Percentiles rank a stretch among this genome's conserved stretches.
phyloP scores from a whole-genome alignment of 1,140 invertebrate species.

The Nebria ingens region DNA sequence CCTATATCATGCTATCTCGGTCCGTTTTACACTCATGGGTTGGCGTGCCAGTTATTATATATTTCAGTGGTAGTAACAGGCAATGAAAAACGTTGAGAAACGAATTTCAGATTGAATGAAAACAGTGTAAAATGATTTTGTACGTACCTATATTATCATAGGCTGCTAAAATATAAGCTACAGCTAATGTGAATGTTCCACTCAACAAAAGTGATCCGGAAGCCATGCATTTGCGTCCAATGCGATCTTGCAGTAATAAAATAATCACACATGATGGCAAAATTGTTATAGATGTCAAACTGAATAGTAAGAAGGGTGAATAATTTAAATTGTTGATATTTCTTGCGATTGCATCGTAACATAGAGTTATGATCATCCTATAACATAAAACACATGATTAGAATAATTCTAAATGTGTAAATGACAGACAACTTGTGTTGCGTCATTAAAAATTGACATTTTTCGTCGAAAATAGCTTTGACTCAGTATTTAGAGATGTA shows the following conservation, averaged over 20 bases:
- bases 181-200: constrained; percentile 38
- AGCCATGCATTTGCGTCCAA: constrained; percentile 47
- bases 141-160: constrained; percentile 17
- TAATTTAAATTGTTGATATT: constrained; percentile 47
- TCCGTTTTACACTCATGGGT: no score
- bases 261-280: constrained; percentile 48
- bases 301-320: constrained; percentile 47
- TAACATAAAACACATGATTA: constrained; percentile 20
- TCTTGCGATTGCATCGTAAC: constrained; percentile 51
- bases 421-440: constrained; percentile 8
- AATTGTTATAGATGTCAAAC: constrained; percentile 42
- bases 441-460: neutral
- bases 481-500: no score
- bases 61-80: no score
- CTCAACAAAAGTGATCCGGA: constrained; percentile 42
- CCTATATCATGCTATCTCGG: no score
- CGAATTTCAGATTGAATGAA: no score
- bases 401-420: constrained; percentile 11
- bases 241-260: constrained; percentile 42
- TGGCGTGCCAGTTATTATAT: no score
- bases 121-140: no score
- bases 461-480: neutral
- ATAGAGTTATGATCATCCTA: constrained; percentile 49
- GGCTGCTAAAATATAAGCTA: constrained; percentile 29
- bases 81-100: no score